Percentiles rank a stretch among this genome's conserved stretches.
phyloP scores from a whole-genome alignment of 2,888 invertebrate species.

The Auanema sp. region DNA sequence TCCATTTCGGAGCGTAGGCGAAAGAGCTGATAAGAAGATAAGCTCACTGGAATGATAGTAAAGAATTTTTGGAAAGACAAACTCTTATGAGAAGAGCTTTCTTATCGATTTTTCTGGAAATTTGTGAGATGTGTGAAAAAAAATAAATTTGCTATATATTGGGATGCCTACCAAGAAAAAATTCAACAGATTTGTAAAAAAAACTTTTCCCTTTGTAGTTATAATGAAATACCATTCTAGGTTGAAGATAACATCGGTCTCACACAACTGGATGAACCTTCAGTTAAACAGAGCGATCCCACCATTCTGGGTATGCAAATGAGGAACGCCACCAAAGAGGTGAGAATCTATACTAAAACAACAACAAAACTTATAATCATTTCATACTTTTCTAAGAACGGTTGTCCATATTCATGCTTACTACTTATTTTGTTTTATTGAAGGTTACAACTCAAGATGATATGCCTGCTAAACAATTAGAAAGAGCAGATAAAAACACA shows the following conservation, averaged over 20 bases:
- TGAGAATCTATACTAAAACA: background rate
- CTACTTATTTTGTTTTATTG: background rate
- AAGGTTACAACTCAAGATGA: conserved; percentile 27
- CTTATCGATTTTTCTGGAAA: no score
- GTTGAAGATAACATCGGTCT: conserved; percentile 61
- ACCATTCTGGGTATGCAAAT: conserved; percentile 89
- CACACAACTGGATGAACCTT: conserved; percentile 79
- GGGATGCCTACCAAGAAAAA: no score
- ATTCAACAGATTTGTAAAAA: no score
- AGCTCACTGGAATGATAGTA: no score
- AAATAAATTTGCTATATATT: no score
- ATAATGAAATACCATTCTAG: conserved; percentile 18
- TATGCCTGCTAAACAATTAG: conserved; percentile 76
- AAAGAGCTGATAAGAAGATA: no score
- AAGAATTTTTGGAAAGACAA: no score
- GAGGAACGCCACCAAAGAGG: conserved; percentile 73
- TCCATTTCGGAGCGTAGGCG: no score
- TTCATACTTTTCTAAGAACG: background rate
- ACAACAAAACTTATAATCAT: no score
- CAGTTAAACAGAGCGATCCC: conserved; percentile 90
- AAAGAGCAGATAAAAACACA: conserved; percentile 75
- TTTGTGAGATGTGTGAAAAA: no score
- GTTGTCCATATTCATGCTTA: background rate
- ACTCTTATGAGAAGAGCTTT: no score
- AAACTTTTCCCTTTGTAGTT: no score